These are phyloP conservation scores for Narcine bancroftii DNA, from an alignment of 2,113 vertebrate genomes.

Conservation along the genomic window DNA sequence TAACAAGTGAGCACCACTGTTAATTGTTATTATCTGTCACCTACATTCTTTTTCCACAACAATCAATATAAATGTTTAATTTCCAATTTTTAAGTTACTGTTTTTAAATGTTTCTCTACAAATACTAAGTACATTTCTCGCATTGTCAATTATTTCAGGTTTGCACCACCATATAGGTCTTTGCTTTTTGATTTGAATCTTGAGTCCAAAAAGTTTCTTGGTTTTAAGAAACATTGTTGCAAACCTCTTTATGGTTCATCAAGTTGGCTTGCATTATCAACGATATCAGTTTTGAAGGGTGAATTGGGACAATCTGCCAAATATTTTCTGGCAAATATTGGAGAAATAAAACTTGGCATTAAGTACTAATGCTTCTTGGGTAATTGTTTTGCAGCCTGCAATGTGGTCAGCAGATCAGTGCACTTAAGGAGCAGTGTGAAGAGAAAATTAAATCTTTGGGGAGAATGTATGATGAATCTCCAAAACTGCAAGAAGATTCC, in stretches of 20 bases:
- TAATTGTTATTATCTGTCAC: too few relatives aligned
- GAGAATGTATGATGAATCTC: slow-evolving; percentile 34
- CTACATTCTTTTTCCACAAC: too few relatives aligned
- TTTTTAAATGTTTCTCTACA: too few relatives aligned
- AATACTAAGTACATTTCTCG: too few relatives aligned
- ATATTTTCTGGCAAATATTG: not conserved
- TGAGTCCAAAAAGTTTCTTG: not conserved
- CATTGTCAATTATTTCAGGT: too few relatives aligned
- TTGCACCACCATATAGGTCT: too few relatives aligned
- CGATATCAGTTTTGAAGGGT: not conserved
- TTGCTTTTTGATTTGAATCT: too few relatives aligned
- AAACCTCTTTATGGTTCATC: not conserved
- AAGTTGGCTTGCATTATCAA: not conserved
- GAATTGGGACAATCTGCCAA: not conserved
- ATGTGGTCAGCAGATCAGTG: slow-evolving; percentile 86
- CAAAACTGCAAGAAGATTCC: not conserved
- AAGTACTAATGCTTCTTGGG: not conserved
- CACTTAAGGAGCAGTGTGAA: slow-evolving; percentile 81
- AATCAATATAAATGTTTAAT: too few relatives aligned
- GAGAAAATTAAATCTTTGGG: slow-evolving; percentile 72
- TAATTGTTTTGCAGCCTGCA: slow-evolving; percentile 68
- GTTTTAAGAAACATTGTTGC: not conserved
- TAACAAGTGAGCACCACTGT: too few relatives aligned
- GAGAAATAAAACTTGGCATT: not conserved
- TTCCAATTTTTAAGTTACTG: too few relatives aligned